These are phyloP conservation scores for Philotrypesis tridentata DNA, from an alignment of 1,140 invertebrate genomes.

Conservation along the genomic window DNA sequence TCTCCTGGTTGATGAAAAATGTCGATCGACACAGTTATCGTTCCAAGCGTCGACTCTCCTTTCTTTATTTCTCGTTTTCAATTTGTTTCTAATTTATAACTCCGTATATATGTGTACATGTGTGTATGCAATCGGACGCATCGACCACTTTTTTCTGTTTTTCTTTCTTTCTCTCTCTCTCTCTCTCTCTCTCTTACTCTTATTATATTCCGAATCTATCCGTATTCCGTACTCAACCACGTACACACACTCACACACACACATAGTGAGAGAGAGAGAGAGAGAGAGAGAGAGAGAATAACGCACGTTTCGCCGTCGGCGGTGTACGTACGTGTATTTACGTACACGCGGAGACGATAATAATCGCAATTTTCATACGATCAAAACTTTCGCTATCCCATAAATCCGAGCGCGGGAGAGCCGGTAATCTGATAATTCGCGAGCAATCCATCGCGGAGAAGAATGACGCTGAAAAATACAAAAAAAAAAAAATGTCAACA, in stretches of 20 bases:
- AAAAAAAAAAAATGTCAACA: too few species aligned
- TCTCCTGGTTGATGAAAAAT: constrained; percentile 33
- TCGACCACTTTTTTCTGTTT: too few species aligned
- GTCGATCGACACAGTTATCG: constrained; percentile 24
- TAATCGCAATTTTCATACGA: background rate
- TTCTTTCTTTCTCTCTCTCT: too few species aligned
- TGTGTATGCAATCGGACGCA: too few species aligned
- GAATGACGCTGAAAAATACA: too few species aligned
- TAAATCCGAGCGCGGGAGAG: background rate
- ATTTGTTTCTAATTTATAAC: constrained; percentile 18
- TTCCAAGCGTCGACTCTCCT: background rate
- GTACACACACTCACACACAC: too few species aligned
- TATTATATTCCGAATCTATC: too few species aligned
- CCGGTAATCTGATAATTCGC: background rate
- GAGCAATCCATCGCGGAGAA: background rate
- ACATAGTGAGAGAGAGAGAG: too few species aligned
- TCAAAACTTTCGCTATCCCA: background rate
- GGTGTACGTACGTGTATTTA: background rate
- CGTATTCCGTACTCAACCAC: too few species aligned
- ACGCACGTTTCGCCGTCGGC: too few species aligned
- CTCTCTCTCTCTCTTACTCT: too few species aligned
- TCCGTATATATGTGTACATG: too few species aligned
- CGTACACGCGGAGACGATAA: background rate
- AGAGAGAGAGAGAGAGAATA: background rate
- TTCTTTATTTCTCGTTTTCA: background rate